Conservation (phyloP, 2,888 invertebrate genomes). For the Griposia aprilina region DNA sequence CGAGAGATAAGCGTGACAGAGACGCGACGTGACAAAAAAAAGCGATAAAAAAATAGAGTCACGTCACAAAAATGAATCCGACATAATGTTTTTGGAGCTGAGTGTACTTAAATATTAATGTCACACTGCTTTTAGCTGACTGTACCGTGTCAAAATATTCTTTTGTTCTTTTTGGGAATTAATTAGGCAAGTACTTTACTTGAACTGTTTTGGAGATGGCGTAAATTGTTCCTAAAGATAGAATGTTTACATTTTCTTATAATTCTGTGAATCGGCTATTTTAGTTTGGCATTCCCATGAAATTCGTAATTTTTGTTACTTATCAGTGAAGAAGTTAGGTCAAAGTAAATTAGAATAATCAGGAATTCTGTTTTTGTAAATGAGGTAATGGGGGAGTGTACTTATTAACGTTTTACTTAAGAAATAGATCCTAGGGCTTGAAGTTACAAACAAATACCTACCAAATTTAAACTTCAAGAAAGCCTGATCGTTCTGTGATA, state of each 20-base stretch:
- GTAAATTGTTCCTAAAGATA: background rate
- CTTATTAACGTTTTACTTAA: background rate
- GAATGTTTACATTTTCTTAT: background rate
- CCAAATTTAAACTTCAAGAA: background rate
- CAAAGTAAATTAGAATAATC: background rate
- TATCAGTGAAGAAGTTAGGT: background rate
- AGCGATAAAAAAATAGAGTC: conserved; percentile 69
- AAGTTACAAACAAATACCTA: background rate
- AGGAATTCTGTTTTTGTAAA: background rate
- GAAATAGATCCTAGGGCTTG: background rate
- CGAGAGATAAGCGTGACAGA: conserved; percentile 71
- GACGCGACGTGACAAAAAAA: conserved; percentile 71
- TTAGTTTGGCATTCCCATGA: background rate
- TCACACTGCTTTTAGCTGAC: conserved; percentile 52
- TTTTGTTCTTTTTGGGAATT: conserved; percentile 28
- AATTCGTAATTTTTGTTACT: background rate
- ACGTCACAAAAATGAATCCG: conserved; percentile 70
- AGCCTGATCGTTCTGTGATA: no score
- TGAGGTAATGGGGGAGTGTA: background rate
- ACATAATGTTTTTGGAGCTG: conserved; percentile 62
- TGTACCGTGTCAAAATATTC: conserved; percentile 37
- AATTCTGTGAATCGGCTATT: background rate
- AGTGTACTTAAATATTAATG: conserved; percentile 68
- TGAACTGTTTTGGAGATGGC: background rate
- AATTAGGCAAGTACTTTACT: conserved; percentile 29